These are phyloP conservation scores for Dicyrtomina minuta DNA, from an alignment of 2,888 invertebrate species.

Conservation along the genomic window DNA sequence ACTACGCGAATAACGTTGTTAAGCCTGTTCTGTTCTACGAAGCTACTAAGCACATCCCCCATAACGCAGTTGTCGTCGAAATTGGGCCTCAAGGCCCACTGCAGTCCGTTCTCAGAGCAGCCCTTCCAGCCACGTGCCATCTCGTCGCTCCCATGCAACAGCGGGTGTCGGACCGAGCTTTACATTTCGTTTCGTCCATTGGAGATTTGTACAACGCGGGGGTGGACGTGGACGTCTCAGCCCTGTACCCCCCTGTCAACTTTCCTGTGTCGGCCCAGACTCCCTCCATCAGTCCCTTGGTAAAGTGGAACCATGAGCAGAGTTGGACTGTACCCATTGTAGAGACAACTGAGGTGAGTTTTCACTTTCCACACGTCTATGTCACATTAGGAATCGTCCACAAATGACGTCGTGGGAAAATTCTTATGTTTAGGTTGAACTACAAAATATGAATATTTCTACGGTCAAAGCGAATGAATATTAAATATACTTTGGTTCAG, in stretches of 20 bases:
- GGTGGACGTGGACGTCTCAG: conserved; percentile 70
- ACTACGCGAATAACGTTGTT: conserved; percentile 81
- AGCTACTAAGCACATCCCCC: conserved; percentile 61
- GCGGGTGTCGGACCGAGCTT: conserved; percentile 22
- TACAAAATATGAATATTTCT: no score
- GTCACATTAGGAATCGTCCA: no score
- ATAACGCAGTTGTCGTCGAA: conserved; percentile 61
- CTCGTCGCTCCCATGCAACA: conserved; percentile 28
- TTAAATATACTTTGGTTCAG: no score
- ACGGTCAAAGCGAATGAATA: no score
- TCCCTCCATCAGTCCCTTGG: conserved; percentile 76
- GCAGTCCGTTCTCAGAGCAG: conserved; percentile 61
- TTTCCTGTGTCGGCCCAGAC: conserved; percentile 87
- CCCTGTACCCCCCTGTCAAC: conserved; percentile 72
- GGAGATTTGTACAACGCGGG: conserved; percentile 72
- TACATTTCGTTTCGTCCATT: conserved; percentile 29
- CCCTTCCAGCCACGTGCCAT: conserved; percentile 55
- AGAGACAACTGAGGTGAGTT: no score
- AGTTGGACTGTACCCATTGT: conserved; percentile 56
- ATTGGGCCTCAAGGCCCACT: conserved; percentile 63
- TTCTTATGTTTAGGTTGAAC: no score
- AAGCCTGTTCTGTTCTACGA: conserved; percentile 70
- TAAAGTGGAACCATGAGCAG: conserved; percentile 80
- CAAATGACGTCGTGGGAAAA: no score
- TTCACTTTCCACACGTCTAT: no score